Evolutionary conservation across 2,113 vertebrate genomes (phyloP).

Genomic region (Passer montanus): DNA sequence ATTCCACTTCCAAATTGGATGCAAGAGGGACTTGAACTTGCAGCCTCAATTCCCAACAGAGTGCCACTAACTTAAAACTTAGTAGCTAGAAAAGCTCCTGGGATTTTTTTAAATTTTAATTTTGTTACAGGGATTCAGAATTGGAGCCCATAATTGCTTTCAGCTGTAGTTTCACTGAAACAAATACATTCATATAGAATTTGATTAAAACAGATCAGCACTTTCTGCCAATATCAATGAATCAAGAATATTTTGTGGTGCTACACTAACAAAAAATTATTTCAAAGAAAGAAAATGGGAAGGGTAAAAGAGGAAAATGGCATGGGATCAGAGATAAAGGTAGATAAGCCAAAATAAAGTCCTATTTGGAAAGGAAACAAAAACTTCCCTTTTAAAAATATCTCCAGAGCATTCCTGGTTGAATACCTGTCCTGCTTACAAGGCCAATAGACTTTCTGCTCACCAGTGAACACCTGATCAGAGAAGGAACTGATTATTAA

Average conservation of each 20-base stretch:
- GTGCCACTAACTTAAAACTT: not conserved
- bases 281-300: conserved; percentile 23
- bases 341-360: not conserved
- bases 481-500: not conserved
- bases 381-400: conserved; percentile 3
- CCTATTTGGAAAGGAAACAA: conserved; percentile 2
- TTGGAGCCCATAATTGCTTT: conserved; percentile 17
- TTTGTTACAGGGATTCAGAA: conserved; percentile 29
- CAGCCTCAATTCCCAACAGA: not conserved
- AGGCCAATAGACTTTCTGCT: not conserved
- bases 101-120: conserved; percentile 13
- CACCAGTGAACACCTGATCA: not conserved
- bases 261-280: not conserved
- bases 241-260: conserved; percentile 32
- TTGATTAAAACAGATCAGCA: not conserved
- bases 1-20: not conserved
- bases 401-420: not conserved
- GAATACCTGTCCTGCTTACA: not conserved
- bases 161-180: conserved; percentile 57
- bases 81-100: not conserved
- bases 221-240: conserved; percentile 12
- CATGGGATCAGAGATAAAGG: not conserved
- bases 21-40: not conserved
- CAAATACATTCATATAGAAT: conserved; percentile 28
- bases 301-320: not conserved